These are phyloP conservation scores for Dysidea cf. avara DNA, from an alignment of 37 sponge, comb jelly and placozoan genomes.

Conservation along the genomic window DNA sequence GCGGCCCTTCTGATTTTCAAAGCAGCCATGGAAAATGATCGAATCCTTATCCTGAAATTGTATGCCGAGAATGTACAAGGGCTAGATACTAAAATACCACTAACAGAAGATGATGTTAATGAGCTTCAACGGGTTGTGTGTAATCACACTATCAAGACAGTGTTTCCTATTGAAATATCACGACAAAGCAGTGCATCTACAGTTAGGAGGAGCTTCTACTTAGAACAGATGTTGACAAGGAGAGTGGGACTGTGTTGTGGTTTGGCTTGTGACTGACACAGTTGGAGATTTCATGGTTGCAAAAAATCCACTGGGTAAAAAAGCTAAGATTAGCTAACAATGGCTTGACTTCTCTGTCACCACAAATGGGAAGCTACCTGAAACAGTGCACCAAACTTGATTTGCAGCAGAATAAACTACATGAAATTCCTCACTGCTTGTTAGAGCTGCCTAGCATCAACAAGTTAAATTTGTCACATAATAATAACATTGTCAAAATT, in stretches of 20 bases:
- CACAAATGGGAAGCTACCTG: slow-evolving; percentile 66
- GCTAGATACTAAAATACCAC: too few species aligned
- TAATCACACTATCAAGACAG: slow-evolving; percentile 12
- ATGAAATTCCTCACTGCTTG: slow-evolving; percentile 63
- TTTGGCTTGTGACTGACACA: slow-evolving; percentile 63
- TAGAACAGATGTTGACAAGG: slow-evolving; percentile 70
- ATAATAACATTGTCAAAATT: slow-evolving; percentile 66
- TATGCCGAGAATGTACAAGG: too few species aligned
- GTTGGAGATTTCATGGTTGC: slow-evolving; percentile 67
- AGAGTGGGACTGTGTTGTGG: slow-evolving; percentile 68
- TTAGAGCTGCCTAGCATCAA: slow-evolving; percentile 77
- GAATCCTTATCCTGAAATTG: not conserved
- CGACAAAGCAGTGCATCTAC: slow-evolving; percentile 21
- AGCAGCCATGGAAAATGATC: slow-evolving; percentile 7
- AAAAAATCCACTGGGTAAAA: slow-evolving; percentile 76
- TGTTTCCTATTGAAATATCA: slow-evolving; percentile 75
- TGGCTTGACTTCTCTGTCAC: slow-evolving; percentile 58
- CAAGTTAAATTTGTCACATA: slow-evolving; percentile 76
- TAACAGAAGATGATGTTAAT: too few species aligned
- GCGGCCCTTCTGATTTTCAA: slow-evolving; percentile 13
- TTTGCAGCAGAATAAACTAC: slow-evolving; percentile 70
- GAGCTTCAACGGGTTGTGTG: too few species aligned
- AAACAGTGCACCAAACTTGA: slow-evolving; percentile 50
- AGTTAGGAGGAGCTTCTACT: slow-evolving; percentile 74
- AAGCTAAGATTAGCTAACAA: slow-evolving; percentile 63